Evolutionary conservation across 2,797 vertebrate genomes (phyloP), one percentile per base, ranked within the genome.

Genomic region (Steatocranus sp.): DNA sequence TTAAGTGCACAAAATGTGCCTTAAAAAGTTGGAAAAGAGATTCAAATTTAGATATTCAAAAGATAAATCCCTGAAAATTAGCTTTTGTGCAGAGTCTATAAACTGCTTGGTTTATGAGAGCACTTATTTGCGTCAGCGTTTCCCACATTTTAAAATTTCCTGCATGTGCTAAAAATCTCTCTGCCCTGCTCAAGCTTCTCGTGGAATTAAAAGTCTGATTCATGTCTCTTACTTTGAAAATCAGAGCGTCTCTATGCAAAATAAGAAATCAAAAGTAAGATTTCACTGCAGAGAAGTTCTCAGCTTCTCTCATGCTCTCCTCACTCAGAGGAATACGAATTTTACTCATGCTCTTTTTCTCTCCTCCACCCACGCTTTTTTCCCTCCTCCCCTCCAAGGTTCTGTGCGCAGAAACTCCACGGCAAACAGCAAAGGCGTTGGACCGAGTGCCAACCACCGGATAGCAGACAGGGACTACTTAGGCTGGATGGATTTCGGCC

Each of bases 401-500:
- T 95, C 97, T 78, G 94, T 96, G 79, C 97, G 97, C 58, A 97
- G 97, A 81, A 94, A 97, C 94, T 97, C 97, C 3, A 41, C 95
- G 2, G 83, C 73, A 17, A 98, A 97, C 93, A 97, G 89, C 95
- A 96, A 93, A 93, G 92, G 95, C 81, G 95, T 95, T 83, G 94
- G 85, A 79, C 90, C 94, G 87, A 97, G 96, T 48, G 89, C 95
- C 85, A 97, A 94, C 51, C 98, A 99, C 89, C 97, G 97, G 95
- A 98, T 99, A 97, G 97, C 95, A 56, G 98, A 99, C 95, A 96
- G 98, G 90, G 98, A 99, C 95, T 99, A 99, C 94, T 91, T 97
- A 95, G 98, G 98, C 78, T 99, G 98, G 98, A 99, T 99, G 98
- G 98, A 99, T 92, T 99, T 99, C 54, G 98, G 98, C 38, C 97